phyloP scores from a whole-genome alignment of 2,797 vertebrate genomes.

The Pipistrellus kuhlii region DNA sequence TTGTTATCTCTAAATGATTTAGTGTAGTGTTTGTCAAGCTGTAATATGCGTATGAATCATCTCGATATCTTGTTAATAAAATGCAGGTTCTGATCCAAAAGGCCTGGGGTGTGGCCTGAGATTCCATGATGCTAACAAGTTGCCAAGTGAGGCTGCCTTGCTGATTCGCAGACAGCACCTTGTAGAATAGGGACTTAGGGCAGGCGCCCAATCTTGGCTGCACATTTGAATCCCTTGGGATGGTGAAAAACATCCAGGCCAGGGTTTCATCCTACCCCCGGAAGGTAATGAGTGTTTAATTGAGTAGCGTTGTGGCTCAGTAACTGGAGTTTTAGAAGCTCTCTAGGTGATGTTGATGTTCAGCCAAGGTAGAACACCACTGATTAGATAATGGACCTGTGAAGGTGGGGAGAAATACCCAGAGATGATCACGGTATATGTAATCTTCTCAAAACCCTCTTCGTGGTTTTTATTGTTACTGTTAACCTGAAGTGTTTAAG shows the following conservation, averaged over 20 bases:
- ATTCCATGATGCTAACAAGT: background rate
- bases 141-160: background rate
- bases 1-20: conserved; percentile 46
- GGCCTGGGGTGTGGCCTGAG: background rate
- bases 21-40: background rate
- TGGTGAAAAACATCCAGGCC: background rate
- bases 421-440: background rate
- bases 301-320: background rate
- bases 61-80: background rate
- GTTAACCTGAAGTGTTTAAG: conserved; percentile 40
- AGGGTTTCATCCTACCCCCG: background rate
- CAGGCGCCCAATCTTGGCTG: background rate
- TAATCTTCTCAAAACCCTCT: background rate
- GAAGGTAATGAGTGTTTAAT: background rate
- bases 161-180: background rate
- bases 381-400: background rate
- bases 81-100: conserved; percentile 25
- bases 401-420: background rate
- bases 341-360: background rate
- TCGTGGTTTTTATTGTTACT: background rate
- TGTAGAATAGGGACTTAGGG: background rate
- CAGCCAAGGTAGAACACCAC: background rate
- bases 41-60: conserved; percentile 3
- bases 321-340: background rate
- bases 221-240: background rate